A percentile compares a stretch with the other conserved stretches of the same genome.
These are phyloP conservation scores for Raja brachyura DNA, from an alignment of 2,113 vertebrate species.

Conservation along the genomic window DNA sequence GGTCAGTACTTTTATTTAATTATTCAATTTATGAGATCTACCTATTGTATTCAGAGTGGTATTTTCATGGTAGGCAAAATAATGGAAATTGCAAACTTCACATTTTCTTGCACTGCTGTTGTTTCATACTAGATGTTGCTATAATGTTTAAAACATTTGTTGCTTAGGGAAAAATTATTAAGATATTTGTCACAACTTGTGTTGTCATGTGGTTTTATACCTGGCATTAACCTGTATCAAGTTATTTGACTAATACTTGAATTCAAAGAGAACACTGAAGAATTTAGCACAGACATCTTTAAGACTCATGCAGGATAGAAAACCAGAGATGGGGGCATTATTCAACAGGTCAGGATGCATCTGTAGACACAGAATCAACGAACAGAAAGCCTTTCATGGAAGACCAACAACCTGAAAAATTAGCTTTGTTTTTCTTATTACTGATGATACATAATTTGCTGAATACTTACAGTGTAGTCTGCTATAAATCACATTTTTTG, in stretches of 20 bases:
- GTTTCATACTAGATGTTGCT: neutral
- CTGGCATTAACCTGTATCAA: neutral
- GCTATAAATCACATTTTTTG: too few relatives aligned
- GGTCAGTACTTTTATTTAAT: conserved; percentile 51
- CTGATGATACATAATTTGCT: too few relatives aligned
- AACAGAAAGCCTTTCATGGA: too few relatives aligned
- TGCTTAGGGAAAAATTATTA: neutral
- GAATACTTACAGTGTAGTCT: too few relatives aligned
- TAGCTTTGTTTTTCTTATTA: too few relatives aligned
- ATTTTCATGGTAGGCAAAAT: neutral
- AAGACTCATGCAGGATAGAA: neutral
- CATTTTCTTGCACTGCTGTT: neutral
- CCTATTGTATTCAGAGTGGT: neutral
- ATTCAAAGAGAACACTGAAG: neutral
- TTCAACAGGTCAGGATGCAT: too few relatives aligned
- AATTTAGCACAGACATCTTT: neutral
- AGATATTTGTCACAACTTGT: neutral
- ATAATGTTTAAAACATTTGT: neutral
- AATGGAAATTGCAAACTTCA: neutral
- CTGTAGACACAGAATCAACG: too few relatives aligned
- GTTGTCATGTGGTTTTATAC: neutral
- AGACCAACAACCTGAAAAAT: too few relatives aligned
- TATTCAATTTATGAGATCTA: neutral
- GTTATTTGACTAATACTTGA: neutral
- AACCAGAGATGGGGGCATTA: too few relatives aligned